Percentiles rank a stretch among this genome's conserved stretches.
These are phyloP conservation scores for Craniophora ligustri DNA, from an alignment of 2,888 invertebrate species.

Conservation along the genomic window DNA sequence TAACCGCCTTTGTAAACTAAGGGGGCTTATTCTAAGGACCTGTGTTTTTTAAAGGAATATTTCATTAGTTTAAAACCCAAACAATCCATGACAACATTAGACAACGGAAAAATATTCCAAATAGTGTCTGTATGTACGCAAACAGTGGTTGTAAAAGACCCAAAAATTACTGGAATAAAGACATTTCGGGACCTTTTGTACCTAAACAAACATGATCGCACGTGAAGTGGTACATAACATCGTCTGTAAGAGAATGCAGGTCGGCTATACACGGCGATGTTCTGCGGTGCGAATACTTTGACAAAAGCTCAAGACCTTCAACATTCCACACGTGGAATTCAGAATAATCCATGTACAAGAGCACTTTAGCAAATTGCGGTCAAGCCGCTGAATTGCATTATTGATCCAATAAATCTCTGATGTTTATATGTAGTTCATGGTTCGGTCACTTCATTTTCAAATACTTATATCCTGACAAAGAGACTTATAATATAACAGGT, in stretches of 20 bases:
- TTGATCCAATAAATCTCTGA: conserved; percentile 12
- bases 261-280: conserved; percentile 28
- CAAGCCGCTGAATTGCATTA: conserved; percentile 29
- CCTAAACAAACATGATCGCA: conserved; percentile 29
- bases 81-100: too few relatives aligned
- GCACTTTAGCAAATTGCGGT: conserved; percentile 46
- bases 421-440: not conserved
- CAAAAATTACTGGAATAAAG: conserved; percentile 6
- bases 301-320: conserved; percentile 46
- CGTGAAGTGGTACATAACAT: conserved; percentile 19
- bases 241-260: conserved; percentile 31
- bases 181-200: conserved; percentile 8
- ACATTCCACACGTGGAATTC: conserved; percentile 50
- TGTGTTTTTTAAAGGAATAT: too few relatives aligned
- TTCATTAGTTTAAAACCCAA: too few relatives aligned
- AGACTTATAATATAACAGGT: too few relatives aligned
- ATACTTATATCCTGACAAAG: too few relatives aligned
- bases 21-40: conserved; percentile 28
- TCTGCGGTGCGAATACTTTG: conserved; percentile 38
- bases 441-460: too few relatives aligned
- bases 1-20: conserved; percentile 29
- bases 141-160: conserved; percentile 2
- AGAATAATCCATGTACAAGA: conserved; percentile 41
- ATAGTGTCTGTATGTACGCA: conserved; percentile 1
- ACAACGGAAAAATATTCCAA: not conserved